Conservation (phyloP, 2,888 invertebrate genomes). For the Hermaeophaga mercurialis region DNA sequence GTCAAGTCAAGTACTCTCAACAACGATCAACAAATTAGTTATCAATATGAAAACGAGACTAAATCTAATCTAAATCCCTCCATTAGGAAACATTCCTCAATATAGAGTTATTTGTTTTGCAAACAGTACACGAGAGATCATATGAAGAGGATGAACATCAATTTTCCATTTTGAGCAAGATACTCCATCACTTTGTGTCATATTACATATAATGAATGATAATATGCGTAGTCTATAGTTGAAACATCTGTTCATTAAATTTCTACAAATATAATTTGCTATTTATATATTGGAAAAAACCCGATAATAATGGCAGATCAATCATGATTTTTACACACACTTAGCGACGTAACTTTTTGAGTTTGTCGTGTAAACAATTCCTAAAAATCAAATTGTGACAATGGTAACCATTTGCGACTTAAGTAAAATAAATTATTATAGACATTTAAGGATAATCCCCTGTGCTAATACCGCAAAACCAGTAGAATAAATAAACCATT, state of each 20-base stretch:
- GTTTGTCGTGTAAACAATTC: too few species aligned
- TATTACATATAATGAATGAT: slow-evolving; percentile 47
- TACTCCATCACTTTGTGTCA: slow-evolving; percentile 48
- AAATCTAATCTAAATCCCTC: slow-evolving; percentile 28
- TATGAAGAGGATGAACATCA: slow-evolving; percentile 47
- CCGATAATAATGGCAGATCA: not conserved
- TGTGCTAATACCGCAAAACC: not conserved
- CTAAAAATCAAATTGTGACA: too few species aligned
- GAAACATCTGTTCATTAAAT: slow-evolving; percentile 48
- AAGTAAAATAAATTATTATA: too few species aligned
- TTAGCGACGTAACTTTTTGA: too few species aligned
- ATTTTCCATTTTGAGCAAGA: slow-evolving; percentile 45
- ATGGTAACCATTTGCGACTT: too few species aligned
- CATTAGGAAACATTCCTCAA: slow-evolving; percentile 33
- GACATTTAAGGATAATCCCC: too few species aligned
- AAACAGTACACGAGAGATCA: slow-evolving; percentile 36
- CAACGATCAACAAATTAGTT: slow-evolving; percentile 27
- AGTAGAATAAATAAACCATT: not conserved
- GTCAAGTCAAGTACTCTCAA: slow-evolving; percentile 3
- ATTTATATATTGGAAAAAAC: slow-evolving; percentile 24
- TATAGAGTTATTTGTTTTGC: slow-evolving; percentile 37
- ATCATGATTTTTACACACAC: too few species aligned
- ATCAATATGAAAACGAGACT: slow-evolving; percentile 28
- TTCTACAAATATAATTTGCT: slow-evolving; percentile 43
- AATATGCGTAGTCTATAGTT: slow-evolving; percentile 45